Percentiles rank a stretch among this genome's conserved stretches.
These are phyloP conservation scores for Coranthus polyacanthus DNA, from an alignment of 2,797 vertebrate species.

Conservation along the genomic window DNA sequence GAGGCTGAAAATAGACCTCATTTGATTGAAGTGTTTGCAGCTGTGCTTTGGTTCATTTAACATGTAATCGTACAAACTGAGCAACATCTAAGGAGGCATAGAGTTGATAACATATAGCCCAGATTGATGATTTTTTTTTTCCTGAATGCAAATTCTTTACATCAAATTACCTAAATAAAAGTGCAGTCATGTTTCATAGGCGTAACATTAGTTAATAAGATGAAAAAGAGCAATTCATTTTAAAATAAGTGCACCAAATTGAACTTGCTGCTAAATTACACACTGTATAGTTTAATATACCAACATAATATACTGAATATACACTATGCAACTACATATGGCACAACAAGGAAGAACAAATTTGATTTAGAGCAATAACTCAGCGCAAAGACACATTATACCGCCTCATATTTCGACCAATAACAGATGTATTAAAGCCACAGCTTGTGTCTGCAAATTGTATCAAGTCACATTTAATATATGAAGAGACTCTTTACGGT, in stretches of 20 bases:
- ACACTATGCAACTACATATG: background rate
- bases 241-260: background rate
- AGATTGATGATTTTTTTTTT: no score
- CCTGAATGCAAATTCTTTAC: background rate
- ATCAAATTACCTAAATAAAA: background rate
- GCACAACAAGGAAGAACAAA: slow-evolving; percentile 6
- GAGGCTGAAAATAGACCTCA: background rate
- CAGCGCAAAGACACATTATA: background rate
- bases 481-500: slow-evolving; percentile 28
- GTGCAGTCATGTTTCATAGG: background rate
- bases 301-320: background rate
- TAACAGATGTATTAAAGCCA: slow-evolving; percentile 9
- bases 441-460: slow-evolving; percentile 33
- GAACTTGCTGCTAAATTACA: background rate
- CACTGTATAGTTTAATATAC: background rate
- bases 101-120: no score
- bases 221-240: background rate
- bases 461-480: slow-evolving; percentile 31
- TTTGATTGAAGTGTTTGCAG: slow-evolving; percentile 35
- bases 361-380: slow-evolving; percentile 6
- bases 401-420: background rate
- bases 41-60: slow-evolving; percentile 17
- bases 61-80: background rate
- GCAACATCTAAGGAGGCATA: background rate
- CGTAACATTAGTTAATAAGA: background rate